phyloP scores from a whole-genome alignment of 2,888 invertebrate genomes.

The Ligdia adustata region DNA sequence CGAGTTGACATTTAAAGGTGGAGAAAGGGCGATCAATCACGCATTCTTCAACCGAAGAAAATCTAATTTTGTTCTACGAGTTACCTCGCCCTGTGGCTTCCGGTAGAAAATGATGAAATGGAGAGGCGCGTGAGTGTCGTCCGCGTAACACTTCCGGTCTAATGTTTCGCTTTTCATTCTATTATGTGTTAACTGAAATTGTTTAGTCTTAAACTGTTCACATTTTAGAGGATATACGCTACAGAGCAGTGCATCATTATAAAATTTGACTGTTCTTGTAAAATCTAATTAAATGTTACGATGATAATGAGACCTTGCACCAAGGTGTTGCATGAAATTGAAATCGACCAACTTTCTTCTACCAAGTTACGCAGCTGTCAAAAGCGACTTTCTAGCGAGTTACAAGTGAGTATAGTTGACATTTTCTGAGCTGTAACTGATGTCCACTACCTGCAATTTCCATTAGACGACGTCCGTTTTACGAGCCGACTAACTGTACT shows the following conservation, averaged over 20 bases:
- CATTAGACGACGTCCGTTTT: conserved; percentile 61
- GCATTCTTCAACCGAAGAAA: conserved; percentile 48
- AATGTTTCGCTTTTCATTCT: conserved; percentile 50
- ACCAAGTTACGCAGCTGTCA: conserved; percentile 8
- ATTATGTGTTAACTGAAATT: conserved; percentile 14
- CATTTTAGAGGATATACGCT: no score
- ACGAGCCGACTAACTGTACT: conserved; percentile 60
- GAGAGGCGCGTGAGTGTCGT: conserved; percentile 52
- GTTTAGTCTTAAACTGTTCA: neutral
- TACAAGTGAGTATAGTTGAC: conserved; percentile 22
- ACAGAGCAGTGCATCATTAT: no score
- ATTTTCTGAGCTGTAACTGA: conserved; percentile 37
- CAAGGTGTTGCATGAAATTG: conserved; percentile 4
- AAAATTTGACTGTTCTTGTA: no score
- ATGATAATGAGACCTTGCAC: conserved; percentile 28
- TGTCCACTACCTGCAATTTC: conserved; percentile 34
- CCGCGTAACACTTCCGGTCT: conserved; percentile 62
- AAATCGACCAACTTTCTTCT: conserved; percentile 9
- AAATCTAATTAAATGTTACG: no score
- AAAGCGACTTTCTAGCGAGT: conserved; percentile 17
- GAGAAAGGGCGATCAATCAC: conserved; percentile 58
- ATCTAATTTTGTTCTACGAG: conserved; percentile 61
- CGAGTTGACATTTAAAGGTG: conserved; percentile 42
- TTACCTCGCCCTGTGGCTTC: conserved; percentile 54
- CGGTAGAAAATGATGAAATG: conserved; percentile 49